Evolutionary conservation across 2,888 invertebrate genomes (phyloP), one percentile per base, ranked within the genome.

Genomic region (Trissolcus japonicus): DNA sequence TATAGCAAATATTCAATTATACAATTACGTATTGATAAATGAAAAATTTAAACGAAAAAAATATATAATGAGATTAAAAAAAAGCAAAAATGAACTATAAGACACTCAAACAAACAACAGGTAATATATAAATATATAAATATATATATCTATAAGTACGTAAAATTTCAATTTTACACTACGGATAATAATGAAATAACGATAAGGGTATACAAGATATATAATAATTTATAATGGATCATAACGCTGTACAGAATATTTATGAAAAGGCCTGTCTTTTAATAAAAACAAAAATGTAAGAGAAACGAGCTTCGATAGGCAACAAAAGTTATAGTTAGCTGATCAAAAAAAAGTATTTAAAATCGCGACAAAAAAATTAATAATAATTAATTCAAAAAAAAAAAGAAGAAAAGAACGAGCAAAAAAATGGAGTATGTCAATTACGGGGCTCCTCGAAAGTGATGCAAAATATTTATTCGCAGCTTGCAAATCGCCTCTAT

Each of bases 131-230:
- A 35, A 35, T 35, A 35, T 35, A 35, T 35, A 25, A 25, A 25
- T 25, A 25, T 25, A 25, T 86, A 85, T 74, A 85, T 85, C 83
- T 86, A 83, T 86, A 88, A 87, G 86, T 88, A 86, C 86, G 86
- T 86, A 87, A 88, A 85, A 84, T 88, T 88, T 88, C 86, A 87
- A 88, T 88, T 88, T 88, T 89, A 88, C 89, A 89, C 88, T 89
- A 89, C 86, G 84, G 87, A 89, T 89, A 89, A 89, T 87, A 88
- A 89, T 87, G 86, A 87, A 83, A 84, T 88, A 88, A 88, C 80
- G 83, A 85, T 87, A 88, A 87, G 87, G 80, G 81, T 86, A 88
- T 85, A 85, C 87, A 87, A 87, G 85, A 86, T 84, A 85, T 72
- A 84, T 85, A 84, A 87, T 86, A 85, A 87, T 88, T 88, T 87